These are phyloP conservation scores for Ligdia adustata DNA, from an alignment of 2,888 invertebrate species.

Conservation along the genomic window DNA sequence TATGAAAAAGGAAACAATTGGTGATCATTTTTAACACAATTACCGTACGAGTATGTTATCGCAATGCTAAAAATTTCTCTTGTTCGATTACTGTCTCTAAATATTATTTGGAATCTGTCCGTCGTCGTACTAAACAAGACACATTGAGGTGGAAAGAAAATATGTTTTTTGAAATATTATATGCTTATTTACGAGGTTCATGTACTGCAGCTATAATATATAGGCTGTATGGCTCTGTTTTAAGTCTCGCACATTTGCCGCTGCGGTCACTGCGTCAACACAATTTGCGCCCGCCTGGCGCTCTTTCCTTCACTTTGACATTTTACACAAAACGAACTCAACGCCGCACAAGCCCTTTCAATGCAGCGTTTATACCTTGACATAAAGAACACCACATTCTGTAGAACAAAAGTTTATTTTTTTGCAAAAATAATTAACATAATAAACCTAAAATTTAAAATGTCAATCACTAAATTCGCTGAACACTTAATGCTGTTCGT, in stretches of 20 bases:
- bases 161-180: too few species aligned
- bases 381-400: conserved; percentile 33
- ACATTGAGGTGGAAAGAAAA: too few species aligned
- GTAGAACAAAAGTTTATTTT: conserved; percentile 24
- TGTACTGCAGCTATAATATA: too few species aligned
- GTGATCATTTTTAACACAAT: too few species aligned
- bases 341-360: conserved; percentile 62
- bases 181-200: too few species aligned
- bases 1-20: too few species aligned
- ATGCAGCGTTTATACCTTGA: conserved; percentile 40
- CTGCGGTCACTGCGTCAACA: conserved; percentile 69
- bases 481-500: background rate
- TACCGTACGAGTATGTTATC: too few species aligned
- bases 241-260: conserved; percentile 36
- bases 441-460: background rate
- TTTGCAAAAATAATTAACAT: background rate
- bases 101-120: too few species aligned
- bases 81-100: too few species aligned
- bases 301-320: conserved; percentile 72
- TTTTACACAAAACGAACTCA: conserved; percentile 70
- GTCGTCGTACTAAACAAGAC: too few species aligned
- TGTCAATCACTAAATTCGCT: background rate
- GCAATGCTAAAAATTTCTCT: too few species aligned
- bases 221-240: conserved; percentile 1
- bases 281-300: conserved; percentile 60